A percentile compares a stretch with the other conserved stretches of the same genome.
Evolutionary conservation across 2,113 vertebrate species (phyloP).

Genomic region (Halcyon senegalensis): DNA sequence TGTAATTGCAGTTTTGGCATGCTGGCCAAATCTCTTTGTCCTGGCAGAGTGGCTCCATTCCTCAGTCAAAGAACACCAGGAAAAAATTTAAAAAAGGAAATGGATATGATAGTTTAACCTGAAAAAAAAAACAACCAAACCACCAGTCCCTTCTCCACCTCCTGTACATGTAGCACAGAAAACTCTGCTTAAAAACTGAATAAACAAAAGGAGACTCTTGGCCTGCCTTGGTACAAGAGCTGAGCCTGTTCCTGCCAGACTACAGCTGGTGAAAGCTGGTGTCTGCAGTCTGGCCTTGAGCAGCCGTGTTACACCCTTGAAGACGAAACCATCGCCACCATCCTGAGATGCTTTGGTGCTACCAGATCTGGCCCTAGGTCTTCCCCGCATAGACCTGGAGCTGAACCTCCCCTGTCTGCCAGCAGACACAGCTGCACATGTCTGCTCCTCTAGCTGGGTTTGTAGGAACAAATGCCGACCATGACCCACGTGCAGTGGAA

Average conservation of each 20-base stretch:
- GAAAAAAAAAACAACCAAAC: background rate
- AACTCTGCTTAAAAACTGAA: background rate
- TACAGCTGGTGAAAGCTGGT: constrained; percentile 2
- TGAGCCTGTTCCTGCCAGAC: background rate
- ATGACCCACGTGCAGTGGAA: accelerated
- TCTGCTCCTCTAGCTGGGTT: background rate
- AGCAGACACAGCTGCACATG: background rate
- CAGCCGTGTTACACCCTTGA: accelerated
- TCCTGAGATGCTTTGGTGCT: background rate
- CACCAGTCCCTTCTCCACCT: background rate
- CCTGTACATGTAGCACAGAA: background rate
- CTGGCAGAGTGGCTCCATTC: background rate
- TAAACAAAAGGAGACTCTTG: background rate
- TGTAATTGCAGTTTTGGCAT: constrained; percentile 56
- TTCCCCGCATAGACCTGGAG: accelerated
- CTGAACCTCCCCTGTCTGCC: background rate
- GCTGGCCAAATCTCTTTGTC: constrained; percentile 2
- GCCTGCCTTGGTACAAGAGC: background rate
- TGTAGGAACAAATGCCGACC: background rate
- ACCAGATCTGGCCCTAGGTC: too few species aligned
- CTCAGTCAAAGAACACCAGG: constrained; percentile 3
- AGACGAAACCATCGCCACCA: accelerated
- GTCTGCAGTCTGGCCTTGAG: background rate
- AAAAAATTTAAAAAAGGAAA: background rate
- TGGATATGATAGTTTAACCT: background rate